Conservation (phyloP, 2,797 vertebrate species). For the Myotis daubentonii region DNA sequence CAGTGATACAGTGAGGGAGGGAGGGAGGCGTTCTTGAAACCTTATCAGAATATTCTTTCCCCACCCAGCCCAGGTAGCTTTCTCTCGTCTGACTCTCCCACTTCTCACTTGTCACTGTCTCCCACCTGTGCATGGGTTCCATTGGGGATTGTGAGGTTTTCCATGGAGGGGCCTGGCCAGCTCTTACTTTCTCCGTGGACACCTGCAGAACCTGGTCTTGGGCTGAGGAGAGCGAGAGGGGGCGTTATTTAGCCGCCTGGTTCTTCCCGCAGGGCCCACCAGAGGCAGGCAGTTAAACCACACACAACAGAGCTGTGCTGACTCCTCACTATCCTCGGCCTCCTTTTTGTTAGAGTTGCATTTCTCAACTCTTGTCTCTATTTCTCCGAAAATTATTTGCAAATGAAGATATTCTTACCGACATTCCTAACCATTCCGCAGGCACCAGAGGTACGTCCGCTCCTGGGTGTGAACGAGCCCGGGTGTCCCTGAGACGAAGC, state of each 20-base stretch:
- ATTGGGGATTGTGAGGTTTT: background rate
- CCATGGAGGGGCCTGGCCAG: background rate
- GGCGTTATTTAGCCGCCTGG: accelerated
- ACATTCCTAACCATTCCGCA: constrained; percentile 70
- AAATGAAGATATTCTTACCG: constrained; percentile 53
- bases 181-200: background rate
- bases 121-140: too few species aligned
- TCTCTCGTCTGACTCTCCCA: background rate
- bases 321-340: background rate
- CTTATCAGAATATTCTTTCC: background rate
- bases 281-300: background rate
- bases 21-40: background rate
- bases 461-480: constrained; percentile 55
- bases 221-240: background rate
- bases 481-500: constrained; percentile 69
- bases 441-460: constrained; percentile 55
- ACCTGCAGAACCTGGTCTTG: background rate
- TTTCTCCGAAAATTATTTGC: background rate
- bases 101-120: background rate
- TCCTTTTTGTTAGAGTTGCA: background rate
- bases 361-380: background rate
- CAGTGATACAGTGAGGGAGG: background rate
- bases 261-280: background rate
- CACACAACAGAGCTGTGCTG: accelerated
- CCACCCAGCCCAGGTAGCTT: background rate